A percentile compares a stretch with the other conserved stretches of the same genome.
Conservation (phyloP, 2,888 invertebrate species). For the Sminthurinus aureus region DNA sequence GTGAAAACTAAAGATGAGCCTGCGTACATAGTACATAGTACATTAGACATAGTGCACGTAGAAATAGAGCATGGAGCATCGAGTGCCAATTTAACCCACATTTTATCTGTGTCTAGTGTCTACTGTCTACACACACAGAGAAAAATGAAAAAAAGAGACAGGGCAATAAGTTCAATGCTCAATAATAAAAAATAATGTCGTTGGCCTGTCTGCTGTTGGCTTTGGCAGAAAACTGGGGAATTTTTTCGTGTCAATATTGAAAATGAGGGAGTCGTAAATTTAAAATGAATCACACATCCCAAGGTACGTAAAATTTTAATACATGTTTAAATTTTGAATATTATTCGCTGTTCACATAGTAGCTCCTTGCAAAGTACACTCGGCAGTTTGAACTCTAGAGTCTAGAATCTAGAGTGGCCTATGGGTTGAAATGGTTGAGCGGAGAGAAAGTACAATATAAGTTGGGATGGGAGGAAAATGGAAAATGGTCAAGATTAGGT, state of each 20-base stretch:
- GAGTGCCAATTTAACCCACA: too few relatives aligned
- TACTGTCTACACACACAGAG: too few relatives aligned
- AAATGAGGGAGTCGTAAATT: constrained; percentile 3
- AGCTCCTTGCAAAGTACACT: not conserved
- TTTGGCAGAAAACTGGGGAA: not conserved
- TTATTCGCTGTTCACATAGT: not conserved
- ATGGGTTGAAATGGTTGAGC: too few relatives aligned
- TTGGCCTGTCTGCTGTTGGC: not conserved
- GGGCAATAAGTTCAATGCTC: not conserved
- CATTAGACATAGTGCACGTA: too few relatives aligned
- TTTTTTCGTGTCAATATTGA: not conserved
- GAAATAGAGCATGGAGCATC: too few relatives aligned
- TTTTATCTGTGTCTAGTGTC: too few relatives aligned
- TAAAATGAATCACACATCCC: not conserved
- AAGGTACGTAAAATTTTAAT: not conserved
- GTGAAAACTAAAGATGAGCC: too few relatives aligned
- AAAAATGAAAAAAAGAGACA: not conserved
- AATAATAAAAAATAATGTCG: constrained; percentile 9
- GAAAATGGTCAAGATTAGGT: not conserved
- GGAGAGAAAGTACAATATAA: too few relatives aligned
- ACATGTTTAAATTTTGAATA: not conserved
- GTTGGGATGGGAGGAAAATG: constrained; percentile 4
- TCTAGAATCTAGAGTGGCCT: not conserved
- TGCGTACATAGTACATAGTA: too few relatives aligned
- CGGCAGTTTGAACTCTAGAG: not conserved